Evolutionary conservation across 1,140 invertebrate genomes (phyloP).

Genomic region (Carposina sasakii): DNA sequence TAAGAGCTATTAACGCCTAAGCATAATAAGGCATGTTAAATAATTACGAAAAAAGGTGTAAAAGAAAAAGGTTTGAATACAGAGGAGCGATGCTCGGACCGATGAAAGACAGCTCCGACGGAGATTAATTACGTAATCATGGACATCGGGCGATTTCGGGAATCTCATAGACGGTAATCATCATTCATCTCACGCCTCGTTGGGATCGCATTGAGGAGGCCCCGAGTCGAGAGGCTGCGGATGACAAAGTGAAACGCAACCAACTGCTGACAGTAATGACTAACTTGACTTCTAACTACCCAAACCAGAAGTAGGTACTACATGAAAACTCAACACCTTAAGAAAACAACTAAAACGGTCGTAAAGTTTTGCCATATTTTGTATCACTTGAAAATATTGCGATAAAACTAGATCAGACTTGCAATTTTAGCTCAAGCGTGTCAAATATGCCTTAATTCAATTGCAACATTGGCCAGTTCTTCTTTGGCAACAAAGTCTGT

Average conservation of each 20-base stretch:
- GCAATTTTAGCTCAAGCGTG: too few species aligned
- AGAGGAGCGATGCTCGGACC: conserved; percentile 37
- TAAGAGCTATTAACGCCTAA: conserved; percentile 49
- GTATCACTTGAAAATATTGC: too few species aligned
- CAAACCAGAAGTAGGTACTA: too few species aligned
- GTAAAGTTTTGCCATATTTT: too few species aligned
- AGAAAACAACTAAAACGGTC: too few species aligned
- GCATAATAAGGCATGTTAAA: conserved; percentile 49
- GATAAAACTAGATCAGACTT: too few species aligned
- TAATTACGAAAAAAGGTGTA: conserved; percentile 53
- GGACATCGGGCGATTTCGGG: conserved; percentile 52
- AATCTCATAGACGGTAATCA: conserved; percentile 58
- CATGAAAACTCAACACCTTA: too few species aligned
- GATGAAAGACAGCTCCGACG: conserved; percentile 41
- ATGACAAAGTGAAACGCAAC: too few species aligned
- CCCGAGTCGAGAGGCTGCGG: too few species aligned
- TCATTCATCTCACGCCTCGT: conserved; percentile 60
- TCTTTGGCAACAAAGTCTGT: conserved; percentile 28
- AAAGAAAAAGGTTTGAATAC: conserved; percentile 48
- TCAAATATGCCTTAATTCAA: conserved; percentile 11
- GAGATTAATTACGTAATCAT: conserved; percentile 67
- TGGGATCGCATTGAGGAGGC: conserved; percentile 41
- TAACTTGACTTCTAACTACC: too few species aligned
- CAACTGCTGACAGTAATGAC: too few species aligned
- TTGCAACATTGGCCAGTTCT: conserved; percentile 21